These are phyloP conservation scores for Drepana falcataria DNA, from an alignment of 2,888 invertebrate species.

Conservation along the genomic window DNA sequence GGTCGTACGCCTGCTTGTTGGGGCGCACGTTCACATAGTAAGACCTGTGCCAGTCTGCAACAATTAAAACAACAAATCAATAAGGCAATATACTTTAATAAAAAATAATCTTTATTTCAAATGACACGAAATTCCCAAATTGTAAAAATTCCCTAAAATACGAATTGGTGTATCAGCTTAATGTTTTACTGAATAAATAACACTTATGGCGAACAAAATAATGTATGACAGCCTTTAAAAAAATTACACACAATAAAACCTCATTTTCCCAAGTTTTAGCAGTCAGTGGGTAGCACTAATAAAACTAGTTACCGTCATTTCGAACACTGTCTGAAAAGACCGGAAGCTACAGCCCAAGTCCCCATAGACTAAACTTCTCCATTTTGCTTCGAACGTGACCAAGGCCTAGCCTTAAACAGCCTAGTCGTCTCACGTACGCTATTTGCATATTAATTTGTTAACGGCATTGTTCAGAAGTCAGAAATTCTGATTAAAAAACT, in stretches of 20 bases:
- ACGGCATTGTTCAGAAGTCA: no score
- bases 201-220: no score
- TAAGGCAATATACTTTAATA: slow-evolving; percentile 1
- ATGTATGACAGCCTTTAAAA: no score
- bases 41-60: slow-evolving; percentile 70
- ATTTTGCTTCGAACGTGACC: slow-evolving; percentile 19
- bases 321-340: slow-evolving; percentile 18
- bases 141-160: no score
- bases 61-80: slow-evolving; percentile 9
- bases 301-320: slow-evolving; percentile 10
- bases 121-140: no score
- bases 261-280: no score
- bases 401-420: slow-evolving; percentile 25
- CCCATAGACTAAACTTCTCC: slow-evolving; percentile 40
- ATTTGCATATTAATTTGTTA: slow-evolving; percentile 22
- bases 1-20: slow-evolving; percentile 82
- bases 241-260: no score
- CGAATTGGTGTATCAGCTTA: no score
- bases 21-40: slow-evolving; percentile 78
- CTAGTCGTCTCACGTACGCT: slow-evolving; percentile 19
- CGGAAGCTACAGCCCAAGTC: slow-evolving; percentile 46
- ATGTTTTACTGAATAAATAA: no score
- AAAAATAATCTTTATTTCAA: background rate
- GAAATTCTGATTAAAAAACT: background rate
- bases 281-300: slow-evolving; percentile 1